These are phyloP conservation scores for Danio aesculapii DNA, from an alignment of 2,797 vertebrate species.

Conservation along the genomic window DNA sequence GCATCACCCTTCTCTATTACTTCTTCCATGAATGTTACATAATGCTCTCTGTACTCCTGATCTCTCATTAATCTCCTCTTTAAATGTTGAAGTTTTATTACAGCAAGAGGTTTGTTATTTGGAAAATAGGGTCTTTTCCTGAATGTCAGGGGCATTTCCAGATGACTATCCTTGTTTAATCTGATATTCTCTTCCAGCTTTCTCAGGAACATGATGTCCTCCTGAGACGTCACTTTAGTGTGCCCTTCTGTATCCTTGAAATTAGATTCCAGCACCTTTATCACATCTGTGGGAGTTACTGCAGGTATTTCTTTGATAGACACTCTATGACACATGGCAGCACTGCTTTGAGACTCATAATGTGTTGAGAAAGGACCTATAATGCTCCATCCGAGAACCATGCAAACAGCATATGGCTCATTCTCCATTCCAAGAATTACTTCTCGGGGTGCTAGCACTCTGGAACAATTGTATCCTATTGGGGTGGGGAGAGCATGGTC, in stretches of 20 bases:
- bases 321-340: too few species aligned
- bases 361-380: background rate
- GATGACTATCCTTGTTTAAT: background rate
- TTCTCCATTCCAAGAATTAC: background rate
- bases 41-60: background rate
- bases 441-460: background rate
- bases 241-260: background rate
- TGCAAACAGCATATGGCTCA: background rate
- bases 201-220: slow-evolving; percentile 14
- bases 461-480: background rate
- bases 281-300: background rate
- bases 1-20: slow-evolving; percentile 13
- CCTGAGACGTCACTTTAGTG: background rate
- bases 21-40: background rate
- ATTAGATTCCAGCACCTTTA: background rate
- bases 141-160: slow-evolving; percentile 4
- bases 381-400: background rate
- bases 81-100: background rate
- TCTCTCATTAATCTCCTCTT: background rate
- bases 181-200: background rate
- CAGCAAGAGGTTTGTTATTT: background rate
- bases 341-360: too few species aligned
- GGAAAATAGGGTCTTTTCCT: background rate
- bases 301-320: too few species aligned
- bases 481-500: too few species aligned